Conservation (phyloP, 2,113 vertebrate genomes). For the Ictidomys tridecemlineatus region DNA sequence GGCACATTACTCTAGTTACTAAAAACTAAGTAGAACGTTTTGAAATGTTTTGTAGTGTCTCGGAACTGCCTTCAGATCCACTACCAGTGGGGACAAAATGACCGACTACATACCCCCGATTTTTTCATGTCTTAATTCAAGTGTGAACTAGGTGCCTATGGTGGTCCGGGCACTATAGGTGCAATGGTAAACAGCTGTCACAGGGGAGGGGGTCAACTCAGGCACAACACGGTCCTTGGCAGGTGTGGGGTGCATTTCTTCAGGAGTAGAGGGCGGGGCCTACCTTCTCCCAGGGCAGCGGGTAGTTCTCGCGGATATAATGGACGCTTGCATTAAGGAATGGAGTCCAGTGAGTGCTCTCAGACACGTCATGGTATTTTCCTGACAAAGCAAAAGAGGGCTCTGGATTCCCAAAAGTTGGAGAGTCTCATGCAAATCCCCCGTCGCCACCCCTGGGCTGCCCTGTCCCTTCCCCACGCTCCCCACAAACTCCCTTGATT, state of each 20-base stretch:
- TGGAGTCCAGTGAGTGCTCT: constrained; percentile 90
- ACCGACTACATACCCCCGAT: neutral
- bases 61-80: neutral
- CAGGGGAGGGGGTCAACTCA: neutral
- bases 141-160: neutral
- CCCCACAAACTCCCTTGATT: neutral
- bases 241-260: rapidly evolving
- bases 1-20: neutral
- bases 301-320: constrained; percentile 88
- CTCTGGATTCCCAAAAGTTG: neutral
- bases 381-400: constrained; percentile 77
- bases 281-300: constrained; percentile 89
- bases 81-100: neutral
- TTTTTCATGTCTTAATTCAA: neutral
- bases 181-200: neutral
- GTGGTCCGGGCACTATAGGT: no score
- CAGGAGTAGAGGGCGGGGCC: neutral
- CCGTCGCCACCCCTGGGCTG: neutral
- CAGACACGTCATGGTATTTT: constrained; percentile 86
- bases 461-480: rapidly evolving
- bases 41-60: neutral
- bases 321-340: constrained; percentile 88
- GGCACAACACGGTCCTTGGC: neutral
- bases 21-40: neutral
- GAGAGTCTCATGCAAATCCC: neutral